Evolutionary conservation across 1,140 invertebrate genomes (phyloP).

Genomic region (Agrypnia vestita): DNA sequence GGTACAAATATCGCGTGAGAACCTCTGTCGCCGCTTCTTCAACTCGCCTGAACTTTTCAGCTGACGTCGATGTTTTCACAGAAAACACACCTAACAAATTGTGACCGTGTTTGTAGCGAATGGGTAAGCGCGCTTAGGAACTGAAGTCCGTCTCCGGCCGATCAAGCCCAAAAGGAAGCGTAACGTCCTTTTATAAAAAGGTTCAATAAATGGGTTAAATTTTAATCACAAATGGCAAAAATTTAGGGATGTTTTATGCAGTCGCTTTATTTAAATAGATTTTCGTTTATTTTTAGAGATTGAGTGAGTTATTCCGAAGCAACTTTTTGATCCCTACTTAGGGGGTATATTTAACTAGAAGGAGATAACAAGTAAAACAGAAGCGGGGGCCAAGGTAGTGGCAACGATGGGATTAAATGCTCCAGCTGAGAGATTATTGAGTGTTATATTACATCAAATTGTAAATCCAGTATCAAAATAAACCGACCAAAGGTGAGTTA

Average conservation of each 20-base stretch:
- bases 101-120: conserved; percentile 53
- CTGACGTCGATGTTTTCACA: conserved; percentile 55
- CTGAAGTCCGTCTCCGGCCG: neutral
- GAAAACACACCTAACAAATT: conserved; percentile 55
- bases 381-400: conserved; percentile 17
- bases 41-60: conserved; percentile 51
- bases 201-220: neutral
- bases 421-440: conserved; percentile 19
- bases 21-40: conserved; percentile 30
- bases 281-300: neutral
- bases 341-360: conserved; percentile 53
- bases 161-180: neutral
- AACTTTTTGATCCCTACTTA: conserved; percentile 56
- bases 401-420: conserved; percentile 32
- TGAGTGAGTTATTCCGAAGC: conserved; percentile 49
- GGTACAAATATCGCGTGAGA: conserved; percentile 51
- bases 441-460: too few species aligned
- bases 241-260: neutral
- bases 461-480: too few species aligned
- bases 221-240: neutral
- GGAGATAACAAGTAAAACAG: conserved; percentile 54
- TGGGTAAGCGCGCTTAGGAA: conserved; percentile 43
- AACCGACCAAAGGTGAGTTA: too few species aligned
- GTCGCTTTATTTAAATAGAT: neutral
- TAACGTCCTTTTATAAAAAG: neutral